These are phyloP conservation scores for Caretta caretta DNA, from an alignment of 2,113 vertebrate genomes.

Conservation along the genomic window DNA sequence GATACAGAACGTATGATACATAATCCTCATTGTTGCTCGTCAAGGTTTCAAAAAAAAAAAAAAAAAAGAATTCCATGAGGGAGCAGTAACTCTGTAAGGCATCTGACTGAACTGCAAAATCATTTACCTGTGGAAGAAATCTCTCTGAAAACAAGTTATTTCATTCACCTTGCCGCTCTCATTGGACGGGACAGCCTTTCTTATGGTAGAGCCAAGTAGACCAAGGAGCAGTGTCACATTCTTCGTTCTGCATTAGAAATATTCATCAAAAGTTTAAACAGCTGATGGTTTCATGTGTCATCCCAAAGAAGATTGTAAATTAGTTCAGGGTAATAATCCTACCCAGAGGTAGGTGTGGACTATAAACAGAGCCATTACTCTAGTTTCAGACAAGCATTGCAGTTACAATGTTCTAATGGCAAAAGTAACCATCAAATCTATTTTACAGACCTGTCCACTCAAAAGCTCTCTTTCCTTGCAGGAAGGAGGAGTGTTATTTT, in stretches of 20 bases:
- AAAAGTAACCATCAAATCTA: neutral
- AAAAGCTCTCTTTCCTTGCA: neutral
- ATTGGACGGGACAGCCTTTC: neutral
- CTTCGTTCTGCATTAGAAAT: slow-evolving; percentile 17
- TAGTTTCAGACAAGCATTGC: neutral
- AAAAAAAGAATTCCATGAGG: neutral
- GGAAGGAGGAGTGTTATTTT: neutral
- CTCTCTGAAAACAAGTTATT: slow-evolving; percentile 24
- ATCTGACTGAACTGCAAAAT: slow-evolving; percentile 7
- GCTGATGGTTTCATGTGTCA: neutral
- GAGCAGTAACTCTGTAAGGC: neutral
- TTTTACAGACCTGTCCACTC: neutral
- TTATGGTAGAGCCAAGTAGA: neutral
- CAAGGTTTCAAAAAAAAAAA: neutral
- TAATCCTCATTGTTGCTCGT: neutral
- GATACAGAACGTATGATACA: neutral
- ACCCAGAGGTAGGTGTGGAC: neutral
- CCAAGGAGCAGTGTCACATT: neutral
- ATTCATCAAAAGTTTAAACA: neutral
- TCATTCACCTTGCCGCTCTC: neutral
- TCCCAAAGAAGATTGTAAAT: neutral
- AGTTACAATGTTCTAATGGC: neutral
- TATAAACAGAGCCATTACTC: neutral
- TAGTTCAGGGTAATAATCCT: neutral
- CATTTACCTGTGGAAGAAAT: neutral